phyloP scores from a whole-genome alignment of 2,113 vertebrate species.

The Poeciliopsis turrubarensis region DNA sequence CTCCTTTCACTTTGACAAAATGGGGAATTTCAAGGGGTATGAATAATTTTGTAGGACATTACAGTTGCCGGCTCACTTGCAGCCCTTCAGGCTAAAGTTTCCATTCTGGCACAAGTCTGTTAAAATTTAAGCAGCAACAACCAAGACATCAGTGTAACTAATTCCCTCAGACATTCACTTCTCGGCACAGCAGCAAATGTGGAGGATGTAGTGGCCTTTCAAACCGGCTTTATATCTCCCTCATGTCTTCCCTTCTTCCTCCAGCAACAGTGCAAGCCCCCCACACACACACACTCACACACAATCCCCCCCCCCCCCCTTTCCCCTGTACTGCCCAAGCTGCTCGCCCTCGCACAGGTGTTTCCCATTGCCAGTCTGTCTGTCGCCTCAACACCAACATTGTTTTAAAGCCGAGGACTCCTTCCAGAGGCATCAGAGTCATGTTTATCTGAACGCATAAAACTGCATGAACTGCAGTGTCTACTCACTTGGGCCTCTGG shows the following conservation, averaged over 20 bases:
- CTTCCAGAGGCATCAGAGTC: constrained; percentile 78
- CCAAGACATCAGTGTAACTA: constrained; percentile 67
- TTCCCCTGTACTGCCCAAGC: constrained; percentile 41
- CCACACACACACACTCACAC: too few species aligned
- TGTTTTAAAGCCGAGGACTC: constrained; percentile 82
- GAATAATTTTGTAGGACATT: too few species aligned
- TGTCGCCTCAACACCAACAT: constrained; percentile 82
- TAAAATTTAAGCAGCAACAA: constrained; percentile 49
- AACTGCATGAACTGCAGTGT: constrained; percentile 76
- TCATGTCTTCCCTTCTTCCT: constrained; percentile 52
- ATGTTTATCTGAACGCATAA: constrained; percentile 89
- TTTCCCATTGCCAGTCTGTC: constrained; percentile 85
- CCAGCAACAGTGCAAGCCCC: constrained; percentile 15
- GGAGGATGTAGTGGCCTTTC: constrained; percentile 58
- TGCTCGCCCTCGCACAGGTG: constrained; percentile 83
- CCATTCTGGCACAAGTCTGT: constrained; percentile 29
- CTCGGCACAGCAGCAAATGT: constrained; percentile 74
- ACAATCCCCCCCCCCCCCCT: constrained; percentile 1
- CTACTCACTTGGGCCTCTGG: constrained; percentile 75
- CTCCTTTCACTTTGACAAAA: too few species aligned
- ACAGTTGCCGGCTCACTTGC: not conserved
- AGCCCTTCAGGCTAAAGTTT: constrained; percentile 13
- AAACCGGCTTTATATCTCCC: constrained; percentile 44
- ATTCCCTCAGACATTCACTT: constrained; percentile 67
- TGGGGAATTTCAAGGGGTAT: too few species aligned